phyloP scores from a whole-genome alignment of 2,797 vertebrate genomes.

The Sciurus vulgaris region DNA sequence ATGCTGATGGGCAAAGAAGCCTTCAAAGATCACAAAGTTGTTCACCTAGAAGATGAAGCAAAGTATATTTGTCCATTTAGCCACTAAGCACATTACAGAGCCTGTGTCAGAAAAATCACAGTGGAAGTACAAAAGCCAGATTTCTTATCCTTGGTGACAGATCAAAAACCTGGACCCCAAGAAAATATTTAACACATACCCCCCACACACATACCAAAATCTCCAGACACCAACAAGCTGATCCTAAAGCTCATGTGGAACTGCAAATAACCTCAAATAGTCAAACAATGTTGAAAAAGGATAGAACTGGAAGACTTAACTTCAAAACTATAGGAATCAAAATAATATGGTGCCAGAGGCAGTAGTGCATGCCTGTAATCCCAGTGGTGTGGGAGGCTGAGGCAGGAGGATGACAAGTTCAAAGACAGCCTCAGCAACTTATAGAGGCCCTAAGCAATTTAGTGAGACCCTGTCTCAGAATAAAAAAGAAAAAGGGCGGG shows the following conservation, averaged over 20 bases:
- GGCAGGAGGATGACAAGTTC: too few relatives aligned
- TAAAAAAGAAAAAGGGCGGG: too few relatives aligned
- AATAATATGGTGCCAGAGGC: too few relatives aligned
- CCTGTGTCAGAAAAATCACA: neutral
- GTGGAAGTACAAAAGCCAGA: neutral
- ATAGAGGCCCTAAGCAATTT: too few relatives aligned
- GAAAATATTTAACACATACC: neutral
- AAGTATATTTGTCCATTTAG: neutral
- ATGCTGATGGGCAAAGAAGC: constrained; percentile 93
- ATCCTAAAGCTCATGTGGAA: neutral
- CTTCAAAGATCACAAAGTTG: constrained; percentile 97
- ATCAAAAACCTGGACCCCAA: neutral
- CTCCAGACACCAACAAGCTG: neutral
- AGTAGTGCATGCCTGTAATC: too few relatives aligned
- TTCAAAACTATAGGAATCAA: neutral
- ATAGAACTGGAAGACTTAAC: neutral
- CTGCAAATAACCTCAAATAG: neutral
- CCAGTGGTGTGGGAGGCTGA: too few relatives aligned
- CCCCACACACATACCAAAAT: neutral
- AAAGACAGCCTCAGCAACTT: too few relatives aligned
- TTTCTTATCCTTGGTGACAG: neutral
- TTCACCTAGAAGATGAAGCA: constrained; percentile 91
- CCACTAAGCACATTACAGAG: neutral
- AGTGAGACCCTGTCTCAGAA: too few relatives aligned
- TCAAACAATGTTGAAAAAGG: neutral